Evolutionary conservation across 2,113 vertebrate species (phyloP).

Genomic region (Macquaria ambigua): DNA sequence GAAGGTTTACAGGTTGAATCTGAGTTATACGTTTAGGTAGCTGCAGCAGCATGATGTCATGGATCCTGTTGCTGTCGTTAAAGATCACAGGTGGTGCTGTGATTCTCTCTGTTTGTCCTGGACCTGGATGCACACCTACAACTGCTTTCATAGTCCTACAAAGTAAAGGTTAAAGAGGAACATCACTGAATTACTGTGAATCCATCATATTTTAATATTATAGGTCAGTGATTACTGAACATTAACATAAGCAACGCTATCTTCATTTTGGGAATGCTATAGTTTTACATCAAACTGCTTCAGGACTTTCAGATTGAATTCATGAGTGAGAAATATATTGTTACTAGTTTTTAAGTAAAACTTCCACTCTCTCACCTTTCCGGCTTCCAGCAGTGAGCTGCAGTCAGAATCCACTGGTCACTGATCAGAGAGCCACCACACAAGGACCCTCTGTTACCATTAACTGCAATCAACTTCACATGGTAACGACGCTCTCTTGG

Average conservation of each 20-base stretch:
- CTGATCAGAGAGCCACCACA: slow-evolving; percentile 53
- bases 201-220: background rate
- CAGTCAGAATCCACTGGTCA: background rate
- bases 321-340: too few relatives aligned
- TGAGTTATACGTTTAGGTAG: background rate
- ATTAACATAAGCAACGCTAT: too few relatives aligned
- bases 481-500: background rate
- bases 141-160: background rate
- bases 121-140: background rate
- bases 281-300: background rate
- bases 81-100: background rate
- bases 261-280: background rate
- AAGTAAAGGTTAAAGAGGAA: background rate
- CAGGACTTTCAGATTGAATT: too few relatives aligned
- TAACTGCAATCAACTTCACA: background rate
- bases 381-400: too few relatives aligned
- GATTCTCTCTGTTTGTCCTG: background rate
- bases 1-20: background rate
- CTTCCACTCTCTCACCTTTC: too few relatives aligned
- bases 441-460: rapidly evolving
- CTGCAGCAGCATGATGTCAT: background rate
- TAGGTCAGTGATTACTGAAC: too few relatives aligned
- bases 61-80: background rate
- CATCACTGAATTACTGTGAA: background rate
- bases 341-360: too few relatives aligned